These are phyloP conservation scores for Halictus quadricinctus DNA, from an alignment of 2,888 invertebrate genomes.

Conservation along the genomic window DNA sequence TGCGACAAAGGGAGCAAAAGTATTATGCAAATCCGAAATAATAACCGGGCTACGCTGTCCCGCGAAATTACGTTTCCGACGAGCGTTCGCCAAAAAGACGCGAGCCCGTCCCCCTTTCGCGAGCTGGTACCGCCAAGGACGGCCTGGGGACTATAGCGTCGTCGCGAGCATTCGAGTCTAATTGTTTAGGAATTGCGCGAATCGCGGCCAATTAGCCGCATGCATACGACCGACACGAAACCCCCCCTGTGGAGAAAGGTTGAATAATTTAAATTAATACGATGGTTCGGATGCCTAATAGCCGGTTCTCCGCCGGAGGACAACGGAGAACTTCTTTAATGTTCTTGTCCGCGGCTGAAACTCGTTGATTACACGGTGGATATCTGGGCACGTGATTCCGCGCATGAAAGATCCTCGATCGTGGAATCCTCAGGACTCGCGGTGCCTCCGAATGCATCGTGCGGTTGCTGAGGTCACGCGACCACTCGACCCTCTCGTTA, in stretches of 20 bases:
- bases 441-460: not conserved
- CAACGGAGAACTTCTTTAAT: conserved; percentile 45
- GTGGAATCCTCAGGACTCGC: not conserved
- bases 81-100: conserved; percentile 34
- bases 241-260: conserved; percentile 63
- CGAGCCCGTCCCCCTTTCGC: conserved; percentile 48
- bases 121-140: conserved; percentile 65
- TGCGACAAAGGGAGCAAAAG: conserved; percentile 30
- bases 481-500: not conserved
- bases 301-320: conserved; percentile 37
- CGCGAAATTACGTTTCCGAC: conserved; percentile 26
- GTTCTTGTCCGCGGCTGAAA: conserved; percentile 22
- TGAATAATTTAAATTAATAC: conserved; percentile 78
- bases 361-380: conserved; percentile 47
- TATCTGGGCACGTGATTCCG: conserved; percentile 8
- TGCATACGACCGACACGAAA: conserved; percentile 67
- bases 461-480: not conserved
- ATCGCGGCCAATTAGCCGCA: conserved; percentile 73
- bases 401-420: conserved; percentile 20
- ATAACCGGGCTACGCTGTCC: conserved; percentile 21
- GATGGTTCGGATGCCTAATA: conserved; percentile 69
- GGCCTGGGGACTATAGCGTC: conserved; percentile 42
- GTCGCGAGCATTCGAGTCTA: conserved; percentile 59
- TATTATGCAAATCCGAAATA: conserved; percentile 54
- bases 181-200: conserved; percentile 76